phyloP scores from a whole-genome alignment of 2,888 invertebrate species.

The Cistogaster globosa region DNA sequence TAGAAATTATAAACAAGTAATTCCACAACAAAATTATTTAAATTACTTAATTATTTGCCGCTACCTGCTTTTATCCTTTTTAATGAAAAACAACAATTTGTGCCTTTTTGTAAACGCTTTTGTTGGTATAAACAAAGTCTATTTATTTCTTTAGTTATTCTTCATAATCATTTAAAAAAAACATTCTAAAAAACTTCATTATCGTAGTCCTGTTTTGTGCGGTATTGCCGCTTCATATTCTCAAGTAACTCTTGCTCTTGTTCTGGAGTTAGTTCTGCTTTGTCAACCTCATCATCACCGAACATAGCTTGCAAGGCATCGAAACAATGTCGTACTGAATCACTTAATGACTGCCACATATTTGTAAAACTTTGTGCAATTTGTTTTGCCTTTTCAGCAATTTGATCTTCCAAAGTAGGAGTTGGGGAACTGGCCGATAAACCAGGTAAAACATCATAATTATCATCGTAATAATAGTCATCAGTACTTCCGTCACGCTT shows the following conservation, averaged over 20 bases:
- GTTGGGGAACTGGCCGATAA: slow-evolving; percentile 59
- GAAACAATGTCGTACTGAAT: slow-evolving; percentile 72
- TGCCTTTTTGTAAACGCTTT: too few species aligned
- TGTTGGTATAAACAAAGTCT: too few species aligned
- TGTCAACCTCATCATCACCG: slow-evolving; percentile 16
- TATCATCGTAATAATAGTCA: slow-evolving; percentile 75
- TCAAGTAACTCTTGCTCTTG: slow-evolving; percentile 39
- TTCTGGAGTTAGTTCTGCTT: slow-evolving; percentile 32
- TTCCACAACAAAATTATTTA: too few species aligned
- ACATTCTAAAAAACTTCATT: slow-evolving; percentile 35
- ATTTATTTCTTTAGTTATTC: too few species aligned
- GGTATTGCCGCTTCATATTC: slow-evolving; percentile 40
- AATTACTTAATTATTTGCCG: too few species aligned
- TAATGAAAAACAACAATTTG: too few species aligned
- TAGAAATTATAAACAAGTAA: too few species aligned
- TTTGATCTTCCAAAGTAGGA: slow-evolving; percentile 67
- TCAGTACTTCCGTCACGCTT: slow-evolving; percentile 47
- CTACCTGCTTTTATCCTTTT: too few species aligned
- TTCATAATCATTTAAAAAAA: background rate
- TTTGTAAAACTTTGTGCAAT: slow-evolving; percentile 74
- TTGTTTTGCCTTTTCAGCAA: slow-evolving; percentile 71
- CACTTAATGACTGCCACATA: slow-evolving; percentile 76
- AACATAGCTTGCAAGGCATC: slow-evolving; percentile 50
- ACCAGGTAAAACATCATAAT: slow-evolving; percentile 75
- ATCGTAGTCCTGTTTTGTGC: slow-evolving; percentile 25